Evolutionary conservation across 2,888 invertebrate genomes (phyloP), one percentile per base, ranked within the genome.

Genomic region (Acanthacorydalis orientalis): DNA sequence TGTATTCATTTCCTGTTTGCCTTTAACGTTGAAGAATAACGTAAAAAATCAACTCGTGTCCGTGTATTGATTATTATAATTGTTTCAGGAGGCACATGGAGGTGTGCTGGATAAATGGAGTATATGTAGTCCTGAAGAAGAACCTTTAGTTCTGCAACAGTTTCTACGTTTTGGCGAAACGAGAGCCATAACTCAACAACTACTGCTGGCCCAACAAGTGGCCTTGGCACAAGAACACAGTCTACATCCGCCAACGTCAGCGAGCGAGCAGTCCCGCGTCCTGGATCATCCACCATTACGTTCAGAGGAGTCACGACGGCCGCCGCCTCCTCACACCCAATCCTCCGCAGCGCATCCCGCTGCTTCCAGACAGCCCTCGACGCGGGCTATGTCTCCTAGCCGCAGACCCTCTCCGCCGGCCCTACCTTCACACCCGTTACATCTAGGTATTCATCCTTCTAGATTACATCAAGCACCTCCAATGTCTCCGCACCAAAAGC

Each of bases 151-250:
- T 56, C 74, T 92, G 55, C 89, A 90, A 65, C 90, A 92, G 69
- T 91, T 92, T 65, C 78, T 91, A 58, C 78, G 89, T 58, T 86
- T 90, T 59, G 85, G 85, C 60, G 89, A 89, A 72, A 91, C 90
- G 51, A 78, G 88, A 64, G 83, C 86, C 55, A 78, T 84, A 59
- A 82, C 83, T 55, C 80, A 82, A 70, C 64, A 75, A 72, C 68
- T 72, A 70, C 60, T 76, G 68, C 61, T 67, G 72, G 60, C 77
- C 70, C 67, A 76, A 70, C 66, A 75, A 72, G 63, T 72, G 72
- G 53, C 68, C 70, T 55, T 57, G 70, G 44, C 71, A 70, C 62
- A 70, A 75, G 59, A 73, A 69, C 47, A 47, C 8, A 38, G 31
- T 7, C 10, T 12, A 14, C 43, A 43, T 32, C 48, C 55, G 70